Conservation (phyloP, 2,113 vertebrate species). For the Peromyscus leucopus region DNA sequence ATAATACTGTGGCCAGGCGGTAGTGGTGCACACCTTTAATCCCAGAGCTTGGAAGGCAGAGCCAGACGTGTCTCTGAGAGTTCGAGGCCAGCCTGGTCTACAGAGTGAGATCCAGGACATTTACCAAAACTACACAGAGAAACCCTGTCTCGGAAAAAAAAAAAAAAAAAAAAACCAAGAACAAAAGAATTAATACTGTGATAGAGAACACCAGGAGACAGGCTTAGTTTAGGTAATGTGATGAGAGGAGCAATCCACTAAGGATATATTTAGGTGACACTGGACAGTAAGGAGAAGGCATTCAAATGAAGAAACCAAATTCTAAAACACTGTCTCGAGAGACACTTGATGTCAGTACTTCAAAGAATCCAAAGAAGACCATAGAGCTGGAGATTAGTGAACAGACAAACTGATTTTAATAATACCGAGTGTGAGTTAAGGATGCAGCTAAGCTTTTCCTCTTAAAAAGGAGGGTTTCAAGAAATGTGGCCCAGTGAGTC, state of each 20-base stretch:
- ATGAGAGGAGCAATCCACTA: background rate
- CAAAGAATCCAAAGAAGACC: background rate
- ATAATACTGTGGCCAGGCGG: background rate
- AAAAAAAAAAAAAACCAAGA: too few relatives aligned
- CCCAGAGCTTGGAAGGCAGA: too few relatives aligned
- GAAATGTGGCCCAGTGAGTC: background rate
- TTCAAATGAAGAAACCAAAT: background rate
- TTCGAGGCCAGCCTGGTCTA: too few relatives aligned
- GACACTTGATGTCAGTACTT: background rate
- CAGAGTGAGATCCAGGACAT: too few relatives aligned
- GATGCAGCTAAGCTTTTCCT: background rate
- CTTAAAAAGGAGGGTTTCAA: background rate
- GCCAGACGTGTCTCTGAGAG: too few relatives aligned
- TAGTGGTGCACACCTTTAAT: too few relatives aligned
- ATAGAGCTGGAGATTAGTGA: background rate
- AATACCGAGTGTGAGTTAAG: background rate
- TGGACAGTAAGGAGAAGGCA: background rate
- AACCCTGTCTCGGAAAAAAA: too few relatives aligned
- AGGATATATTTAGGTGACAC: background rate
- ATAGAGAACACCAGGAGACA: background rate
- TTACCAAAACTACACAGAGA: too few relatives aligned
- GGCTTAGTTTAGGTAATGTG: background rate
- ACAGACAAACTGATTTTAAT: background rate
- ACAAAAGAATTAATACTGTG: background rate
- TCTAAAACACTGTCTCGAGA: background rate